Evolutionary conservation across 2,797 vertebrate genomes (phyloP).

Genomic region (Mastacembelus armatus): DNA sequence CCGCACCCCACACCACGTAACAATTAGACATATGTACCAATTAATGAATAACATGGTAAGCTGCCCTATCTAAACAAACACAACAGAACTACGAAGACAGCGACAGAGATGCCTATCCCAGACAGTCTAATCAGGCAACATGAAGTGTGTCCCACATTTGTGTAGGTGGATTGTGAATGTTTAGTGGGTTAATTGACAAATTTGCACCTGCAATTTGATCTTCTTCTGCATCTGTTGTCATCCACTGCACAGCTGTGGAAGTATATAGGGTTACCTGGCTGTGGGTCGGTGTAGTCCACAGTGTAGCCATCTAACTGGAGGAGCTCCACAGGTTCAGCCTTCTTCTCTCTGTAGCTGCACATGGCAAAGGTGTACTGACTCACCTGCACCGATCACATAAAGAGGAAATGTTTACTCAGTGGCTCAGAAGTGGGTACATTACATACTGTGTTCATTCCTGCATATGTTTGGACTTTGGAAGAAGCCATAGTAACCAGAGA

Average conservation of each 20-base stretch:
- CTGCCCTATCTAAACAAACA: neutral
- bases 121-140: neutral
- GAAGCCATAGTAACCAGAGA: too few species aligned
- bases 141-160: neutral
- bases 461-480: too few species aligned
- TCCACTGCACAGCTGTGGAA: neutral
- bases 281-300: conserved; percentile 98
- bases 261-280: conserved; percentile 87
- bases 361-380: conserved; percentile 99
- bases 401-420: neutral
- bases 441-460: too few species aligned
- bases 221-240: neutral
- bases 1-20: too few species aligned
- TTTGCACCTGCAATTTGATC: neutral
- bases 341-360: conserved; percentile 99
- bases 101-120: neutral
- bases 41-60: too few species aligned
- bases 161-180: neutral
- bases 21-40: too few species aligned
- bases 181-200: neutral
- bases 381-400: conserved; percentile 85
- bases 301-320: conserved; percentile 97
- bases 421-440: neutral
- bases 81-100: neutral
- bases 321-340: conserved; percentile 96